phyloP scores from a whole-genome alignment of 2,888 invertebrate genomes.

The Acholoe squamosa region DNA sequence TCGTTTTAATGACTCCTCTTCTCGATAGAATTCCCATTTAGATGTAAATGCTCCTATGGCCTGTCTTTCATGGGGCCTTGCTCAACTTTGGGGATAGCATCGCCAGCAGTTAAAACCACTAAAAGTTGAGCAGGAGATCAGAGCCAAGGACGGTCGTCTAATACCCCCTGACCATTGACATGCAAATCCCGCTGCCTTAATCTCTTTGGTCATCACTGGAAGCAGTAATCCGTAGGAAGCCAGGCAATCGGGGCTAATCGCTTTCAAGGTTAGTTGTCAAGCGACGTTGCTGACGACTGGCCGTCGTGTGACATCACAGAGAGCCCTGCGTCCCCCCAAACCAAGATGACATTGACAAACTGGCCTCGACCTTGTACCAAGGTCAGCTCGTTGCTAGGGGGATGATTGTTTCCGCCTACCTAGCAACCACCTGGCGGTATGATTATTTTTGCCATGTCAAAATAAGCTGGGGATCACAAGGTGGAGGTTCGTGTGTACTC shows the following conservation, averaged over 20 bases:
- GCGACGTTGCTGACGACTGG: slow-evolving; percentile 31
- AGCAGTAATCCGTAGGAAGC: slow-evolving; percentile 50
- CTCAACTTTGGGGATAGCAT: slow-evolving; percentile 1
- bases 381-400: slow-evolving; percentile 52
- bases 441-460: slow-evolving; percentile 58
- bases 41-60: slow-evolving; percentile 32
- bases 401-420: slow-evolving; percentile 59
- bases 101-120: slow-evolving; percentile 55
- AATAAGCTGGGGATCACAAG: slow-evolving; percentile 53
- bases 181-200: slow-evolving; percentile 49
- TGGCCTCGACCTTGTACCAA: slow-evolving; percentile 49
- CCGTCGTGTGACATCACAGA: slow-evolving; percentile 50
- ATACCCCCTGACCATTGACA: slow-evolving; percentile 57
- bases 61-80: neutral
- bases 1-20: slow-evolving; percentile 1
- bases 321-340: neutral
- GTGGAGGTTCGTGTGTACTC: slow-evolving; percentile 52
- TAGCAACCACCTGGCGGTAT: slow-evolving; percentile 59
- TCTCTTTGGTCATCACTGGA: slow-evolving; percentile 49
- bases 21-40: slow-evolving; percentile 38
- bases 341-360: slow-evolving; percentile 59
- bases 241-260: slow-evolving; percentile 56
- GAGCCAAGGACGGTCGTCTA: slow-evolving; percentile 3
- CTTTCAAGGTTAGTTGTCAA: slow-evolving; percentile 46
- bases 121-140: slow-evolving; percentile 43